Base-by-base conservation (phyloP, 2,113 vertebrate species). In the Alexandromys fortis region DNA sequence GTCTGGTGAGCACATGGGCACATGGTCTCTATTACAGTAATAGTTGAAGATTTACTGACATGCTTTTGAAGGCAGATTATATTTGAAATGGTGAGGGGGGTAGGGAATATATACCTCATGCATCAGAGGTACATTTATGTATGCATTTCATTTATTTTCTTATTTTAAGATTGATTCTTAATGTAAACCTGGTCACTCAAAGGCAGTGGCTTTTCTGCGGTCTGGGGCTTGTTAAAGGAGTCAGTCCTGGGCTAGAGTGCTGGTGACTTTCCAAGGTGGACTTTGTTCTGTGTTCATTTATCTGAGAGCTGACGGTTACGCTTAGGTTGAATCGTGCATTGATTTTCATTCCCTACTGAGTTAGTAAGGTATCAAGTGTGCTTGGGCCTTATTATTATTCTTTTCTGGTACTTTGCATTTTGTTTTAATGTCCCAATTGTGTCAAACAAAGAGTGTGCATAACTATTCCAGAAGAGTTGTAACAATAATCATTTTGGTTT, bases 1-100 rank as follows among this genome's bases (percentile, higher is more conserved):
- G 78, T 96, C 96, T 97, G 95, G 95, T 0, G 7, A 96, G 72
- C 97, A 97, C 90, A 96, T 97, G 97, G 96, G 28, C 97, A 97
- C 91, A 81, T 96, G 97, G 95, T 92, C 94, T 91, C 87, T 89
- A 79, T 97, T 97, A 95, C 67, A 97, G 94, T 92, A 93, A 95
- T 93, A 91, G 75, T 82, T 68, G 38, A 73, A 67, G 93, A 97
- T 97, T 79, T 83, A 86, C 94, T 94, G 78, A 90, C 77, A 52
- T 86, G 30, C 90, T 97, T 97, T 97, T n/a, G 89, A 97, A 97
- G 91, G 73, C 77, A 82, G 76, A 75, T 96, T 82, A 68, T 3
- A n/a, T 95, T 97, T 97, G 87, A 93, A 78, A 92, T 94, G 78
- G 88, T 81, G 26, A 89, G 55, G 63, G 92, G 92, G 95, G 92